phyloP scores from a whole-genome alignment of 2,113 vertebrate genomes.

The Clarias batrachus region DNA sequence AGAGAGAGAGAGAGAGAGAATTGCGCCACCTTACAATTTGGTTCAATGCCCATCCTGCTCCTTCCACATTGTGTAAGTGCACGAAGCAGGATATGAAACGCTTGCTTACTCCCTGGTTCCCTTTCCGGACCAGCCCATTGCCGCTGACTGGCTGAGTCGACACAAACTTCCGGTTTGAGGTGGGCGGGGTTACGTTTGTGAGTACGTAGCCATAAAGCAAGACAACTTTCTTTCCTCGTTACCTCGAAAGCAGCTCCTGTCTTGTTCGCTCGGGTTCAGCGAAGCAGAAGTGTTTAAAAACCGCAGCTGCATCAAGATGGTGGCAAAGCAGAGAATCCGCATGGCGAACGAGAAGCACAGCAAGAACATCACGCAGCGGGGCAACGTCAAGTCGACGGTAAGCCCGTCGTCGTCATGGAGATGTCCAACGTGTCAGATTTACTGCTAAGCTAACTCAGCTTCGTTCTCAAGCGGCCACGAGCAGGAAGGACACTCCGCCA shows the following conservation, averaged over 20 bases:
- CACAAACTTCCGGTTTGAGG: slow-evolving; percentile 33
- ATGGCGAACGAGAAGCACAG: slow-evolving; percentile 79
- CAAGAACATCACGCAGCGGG: slow-evolving; percentile 74
- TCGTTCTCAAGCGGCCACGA: not conserved
- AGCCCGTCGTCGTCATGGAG: slow-evolving; percentile 18
- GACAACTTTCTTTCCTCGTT: slow-evolving; percentile 29
- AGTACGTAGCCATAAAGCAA: slow-evolving; percentile 50
- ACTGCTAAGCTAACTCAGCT: not conserved
- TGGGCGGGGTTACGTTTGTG: slow-evolving; percentile 30
- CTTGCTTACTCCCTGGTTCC: too few species aligned
- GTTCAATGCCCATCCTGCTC: not conserved
- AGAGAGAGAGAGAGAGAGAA: too few species aligned
- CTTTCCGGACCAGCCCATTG: not conserved
- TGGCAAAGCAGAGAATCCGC: slow-evolving; percentile 73
- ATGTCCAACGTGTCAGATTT: not conserved
- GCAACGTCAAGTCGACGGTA: slow-evolving; percentile 64
- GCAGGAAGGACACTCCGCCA: not conserved
- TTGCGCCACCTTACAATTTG: too few species aligned
- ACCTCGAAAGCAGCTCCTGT: not conserved
- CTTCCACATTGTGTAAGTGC: not conserved
- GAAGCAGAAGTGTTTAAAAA: not conserved
- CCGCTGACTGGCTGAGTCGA: not conserved
- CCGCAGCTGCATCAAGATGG: slow-evolving; percentile 56
- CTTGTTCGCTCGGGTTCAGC: not conserved
- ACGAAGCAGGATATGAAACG: not conserved